Conservation (phyloP, 2,888 invertebrate genomes). For the Cryptus viduatorius region DNA sequence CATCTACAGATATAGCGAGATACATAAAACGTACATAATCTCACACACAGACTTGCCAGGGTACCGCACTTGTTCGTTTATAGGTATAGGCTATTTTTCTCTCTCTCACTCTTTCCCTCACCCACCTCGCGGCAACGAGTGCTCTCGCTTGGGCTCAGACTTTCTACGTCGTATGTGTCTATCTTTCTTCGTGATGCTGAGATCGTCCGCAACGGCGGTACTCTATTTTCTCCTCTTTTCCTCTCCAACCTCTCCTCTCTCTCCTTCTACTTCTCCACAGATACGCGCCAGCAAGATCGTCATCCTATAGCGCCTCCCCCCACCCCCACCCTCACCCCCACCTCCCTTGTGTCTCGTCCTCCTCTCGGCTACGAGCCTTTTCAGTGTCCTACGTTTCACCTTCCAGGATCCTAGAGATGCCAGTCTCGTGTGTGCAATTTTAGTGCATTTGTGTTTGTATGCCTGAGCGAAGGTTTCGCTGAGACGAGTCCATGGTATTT, state of each 20-base stretch:
- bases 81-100: conserved; percentile 40
- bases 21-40: conserved; percentile 39
- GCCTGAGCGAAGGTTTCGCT: not conserved
- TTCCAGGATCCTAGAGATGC: conserved; percentile 51
- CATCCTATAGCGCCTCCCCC: conserved; percentile 32
- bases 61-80: conserved; percentile 1
- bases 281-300: conserved; percentile 32
- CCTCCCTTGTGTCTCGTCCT: conserved; percentile 15
- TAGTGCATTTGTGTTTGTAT: conserved; percentile 38
- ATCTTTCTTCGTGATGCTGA: conserved; percentile 47
- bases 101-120: conserved; percentile 40
- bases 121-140: conserved; percentile 15
- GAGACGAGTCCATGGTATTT: conserved; percentile 20
- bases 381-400: conserved; percentile 42
- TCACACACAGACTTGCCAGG: not conserved
- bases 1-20: not conserved
- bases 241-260: not conserved
- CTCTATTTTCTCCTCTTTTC: conserved; percentile 70
- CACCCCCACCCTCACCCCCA: too few relatives aligned
- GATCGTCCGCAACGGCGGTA: conserved; percentile 67
- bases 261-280: conserved; percentile 11
- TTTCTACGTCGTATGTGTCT: not conserved
- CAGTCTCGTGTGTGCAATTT: conserved; percentile 45
- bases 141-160: conserved; percentile 36
- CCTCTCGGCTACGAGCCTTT: conserved; percentile 18